Conservation (phyloP, 2,888 invertebrate genomes). For the Atrina japonica region DNA sequence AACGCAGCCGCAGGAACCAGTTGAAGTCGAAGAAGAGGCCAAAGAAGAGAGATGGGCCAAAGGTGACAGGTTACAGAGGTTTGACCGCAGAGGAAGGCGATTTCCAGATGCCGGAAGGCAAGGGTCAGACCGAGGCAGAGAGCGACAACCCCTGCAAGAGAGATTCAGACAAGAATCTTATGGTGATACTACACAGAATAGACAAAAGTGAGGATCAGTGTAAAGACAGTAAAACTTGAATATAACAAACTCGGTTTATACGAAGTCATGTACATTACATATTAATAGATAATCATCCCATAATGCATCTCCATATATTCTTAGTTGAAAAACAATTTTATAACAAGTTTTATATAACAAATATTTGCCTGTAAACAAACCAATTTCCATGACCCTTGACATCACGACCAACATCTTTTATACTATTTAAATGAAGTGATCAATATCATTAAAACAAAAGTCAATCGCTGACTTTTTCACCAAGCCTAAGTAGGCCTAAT, state of each 20-base stretch:
- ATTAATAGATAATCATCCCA: background rate
- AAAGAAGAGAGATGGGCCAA: constrained; percentile 49
- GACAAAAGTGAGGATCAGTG: background rate
- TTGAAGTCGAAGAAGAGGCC: constrained; percentile 26
- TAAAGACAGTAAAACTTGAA: too few species aligned
- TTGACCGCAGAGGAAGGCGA: constrained; percentile 10
- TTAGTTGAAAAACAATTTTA: background rate
- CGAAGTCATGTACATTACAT: background rate
- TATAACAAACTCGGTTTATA: too few species aligned
- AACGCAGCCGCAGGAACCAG: constrained; percentile 25
- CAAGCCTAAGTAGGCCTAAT: too few species aligned
- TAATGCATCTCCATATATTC: too few species aligned
- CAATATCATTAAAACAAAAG: too few species aligned
- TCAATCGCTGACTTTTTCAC: too few species aligned
- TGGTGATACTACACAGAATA: constrained; percentile 28
- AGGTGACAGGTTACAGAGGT: constrained; percentile 45
- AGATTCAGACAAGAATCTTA: constrained; percentile 31
- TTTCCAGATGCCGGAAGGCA: constrained; percentile 8
- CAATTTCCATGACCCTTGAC: too few species aligned
- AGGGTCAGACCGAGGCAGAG: constrained; percentile 7
- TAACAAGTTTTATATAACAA: too few species aligned
- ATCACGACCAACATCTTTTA: too few species aligned
- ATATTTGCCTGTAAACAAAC: too few species aligned
- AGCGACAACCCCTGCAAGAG: constrained; percentile 33
- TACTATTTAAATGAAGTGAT: too few species aligned